Conservation (phyloP, 2,888 invertebrate species). For the Ligdia adustata region DNA sequence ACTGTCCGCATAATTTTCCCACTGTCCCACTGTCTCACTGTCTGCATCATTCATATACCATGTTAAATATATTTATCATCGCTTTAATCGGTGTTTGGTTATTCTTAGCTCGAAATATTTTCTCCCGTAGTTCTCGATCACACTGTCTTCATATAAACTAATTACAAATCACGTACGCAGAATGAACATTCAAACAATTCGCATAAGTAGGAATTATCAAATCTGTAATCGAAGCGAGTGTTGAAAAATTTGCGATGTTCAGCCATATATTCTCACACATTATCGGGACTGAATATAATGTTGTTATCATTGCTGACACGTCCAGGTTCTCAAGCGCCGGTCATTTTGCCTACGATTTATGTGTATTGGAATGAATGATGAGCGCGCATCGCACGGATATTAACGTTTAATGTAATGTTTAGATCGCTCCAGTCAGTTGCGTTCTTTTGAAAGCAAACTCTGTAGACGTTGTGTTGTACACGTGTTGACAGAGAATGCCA, state of each 20-base stretch:
- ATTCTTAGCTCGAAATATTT: constrained; percentile 13
- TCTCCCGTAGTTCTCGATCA: constrained; percentile 12
- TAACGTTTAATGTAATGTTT: constrained; percentile 50
- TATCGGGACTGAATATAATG: constrained; percentile 19
- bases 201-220: constrained; percentile 11
- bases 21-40: constrained; percentile 3
- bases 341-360: constrained; percentile 37
- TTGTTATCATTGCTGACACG: constrained; percentile 25
- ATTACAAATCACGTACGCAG: constrained; percentile 20
- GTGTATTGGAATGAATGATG: constrained; percentile 40
- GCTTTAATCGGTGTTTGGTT: constrained; percentile 8
- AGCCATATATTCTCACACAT: constrained; percentile 26
- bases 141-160: constrained; percentile 23
- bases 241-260: constrained; percentile 22
- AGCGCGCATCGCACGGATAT: constrained; percentile 39
- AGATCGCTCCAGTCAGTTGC: constrained; percentile 46
- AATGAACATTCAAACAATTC: constrained; percentile 24
- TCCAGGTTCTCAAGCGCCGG: constrained; percentile 31
- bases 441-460: constrained; percentile 27
- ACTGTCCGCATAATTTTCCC: constrained; percentile 18
- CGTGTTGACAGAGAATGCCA: constrained; percentile 42
- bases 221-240: constrained; percentile 9
- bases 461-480: constrained; percentile 32
- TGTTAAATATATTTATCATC: constrained; percentile 11
- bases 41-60: constrained; percentile 18